Evolutionary conservation across 35 echinoderm and acorn worm genomes (phyloP).

Genomic region (Hemicentrotus pulcherrimus): DNA sequence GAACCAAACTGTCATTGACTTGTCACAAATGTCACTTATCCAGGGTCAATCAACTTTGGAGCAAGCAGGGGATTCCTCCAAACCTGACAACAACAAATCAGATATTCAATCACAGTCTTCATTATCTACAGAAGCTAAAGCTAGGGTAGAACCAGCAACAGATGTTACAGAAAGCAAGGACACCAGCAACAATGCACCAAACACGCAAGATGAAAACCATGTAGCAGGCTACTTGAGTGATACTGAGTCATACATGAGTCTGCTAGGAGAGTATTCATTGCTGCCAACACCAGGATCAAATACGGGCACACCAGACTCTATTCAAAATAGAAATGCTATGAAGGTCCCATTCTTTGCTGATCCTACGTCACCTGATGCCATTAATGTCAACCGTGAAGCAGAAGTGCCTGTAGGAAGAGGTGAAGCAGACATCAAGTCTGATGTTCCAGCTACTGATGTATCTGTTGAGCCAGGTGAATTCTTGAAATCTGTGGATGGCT

Average conservation of each 20-base stretch:
- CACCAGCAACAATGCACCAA: neutral
- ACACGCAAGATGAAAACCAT: conserved; percentile 31
- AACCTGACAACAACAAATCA: neutral
- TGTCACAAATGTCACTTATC: conserved; percentile 39
- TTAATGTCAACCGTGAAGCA: neutral
- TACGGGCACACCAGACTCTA: conserved; percentile 40
- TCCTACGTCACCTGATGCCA: neutral
- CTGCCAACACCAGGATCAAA: conserved; percentile 73
- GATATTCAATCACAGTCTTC: neutral
- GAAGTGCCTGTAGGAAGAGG: neutral
- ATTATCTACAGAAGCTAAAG: neutral
- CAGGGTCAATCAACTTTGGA: neutral
- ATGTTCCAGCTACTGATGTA: neutral
- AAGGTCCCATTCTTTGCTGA: conserved; percentile 7
- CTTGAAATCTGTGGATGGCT: neutral
- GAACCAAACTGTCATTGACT: conserved; percentile 48
- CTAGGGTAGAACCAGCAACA: neutral
- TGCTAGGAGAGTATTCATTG: conserved; percentile 82
- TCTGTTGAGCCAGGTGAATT: neutral
- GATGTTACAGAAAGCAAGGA: neutral
- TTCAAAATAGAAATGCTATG: neutral
- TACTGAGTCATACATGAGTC: conserved; percentile 78
- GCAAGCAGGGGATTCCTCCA: neutral
- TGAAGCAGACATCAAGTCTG: neutral
- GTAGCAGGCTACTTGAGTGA: conserved; percentile 68